These are phyloP conservation scores for Microplitis manilae DNA, from an alignment of 2,888 invertebrate species.

Conservation along the genomic window DNA sequence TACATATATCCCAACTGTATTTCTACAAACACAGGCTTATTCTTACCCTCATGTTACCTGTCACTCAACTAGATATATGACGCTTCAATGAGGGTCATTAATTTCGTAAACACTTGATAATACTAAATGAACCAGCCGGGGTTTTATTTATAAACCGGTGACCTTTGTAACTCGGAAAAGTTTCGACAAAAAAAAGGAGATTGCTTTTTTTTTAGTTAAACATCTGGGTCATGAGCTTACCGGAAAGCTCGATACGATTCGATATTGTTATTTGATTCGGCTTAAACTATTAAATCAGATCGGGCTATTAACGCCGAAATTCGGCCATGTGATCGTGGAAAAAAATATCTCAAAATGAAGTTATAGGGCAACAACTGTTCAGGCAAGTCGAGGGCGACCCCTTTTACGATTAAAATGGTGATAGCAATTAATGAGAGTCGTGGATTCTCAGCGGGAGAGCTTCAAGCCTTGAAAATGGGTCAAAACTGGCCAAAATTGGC, in stretches of 20 bases:
- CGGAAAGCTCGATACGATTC: background rate
- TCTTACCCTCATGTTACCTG: constrained; percentile 13
- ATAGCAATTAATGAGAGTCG: too few relatives aligned
- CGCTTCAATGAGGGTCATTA: background rate
- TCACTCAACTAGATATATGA: constrained; percentile 8
- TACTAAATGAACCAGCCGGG: background rate
- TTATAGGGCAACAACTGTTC: too few relatives aligned
- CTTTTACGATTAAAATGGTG: too few relatives aligned
- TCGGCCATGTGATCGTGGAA: too few relatives aligned
- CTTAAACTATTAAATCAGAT: background rate
- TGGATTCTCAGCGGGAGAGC: too few relatives aligned
- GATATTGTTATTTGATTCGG: background rate
- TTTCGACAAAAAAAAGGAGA: background rate
- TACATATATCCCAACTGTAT: background rate
- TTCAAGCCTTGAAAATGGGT: too few relatives aligned
- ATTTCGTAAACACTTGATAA: background rate
- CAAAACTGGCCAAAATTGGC: too few relatives aligned
- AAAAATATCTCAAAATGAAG: too few relatives aligned
- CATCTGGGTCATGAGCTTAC: background rate
- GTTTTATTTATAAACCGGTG: background rate
- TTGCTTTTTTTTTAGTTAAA: background rate
- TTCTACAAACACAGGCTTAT: background rate
- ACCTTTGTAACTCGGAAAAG: background rate
- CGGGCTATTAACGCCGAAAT: background rate
- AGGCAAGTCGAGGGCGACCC: too few relatives aligned